A percentile compares a stretch with the other conserved stretches of the same genome.
phyloP scores from a whole-genome alignment of 2,797 vertebrate species.

The Leuciscus waleckii region DNA sequence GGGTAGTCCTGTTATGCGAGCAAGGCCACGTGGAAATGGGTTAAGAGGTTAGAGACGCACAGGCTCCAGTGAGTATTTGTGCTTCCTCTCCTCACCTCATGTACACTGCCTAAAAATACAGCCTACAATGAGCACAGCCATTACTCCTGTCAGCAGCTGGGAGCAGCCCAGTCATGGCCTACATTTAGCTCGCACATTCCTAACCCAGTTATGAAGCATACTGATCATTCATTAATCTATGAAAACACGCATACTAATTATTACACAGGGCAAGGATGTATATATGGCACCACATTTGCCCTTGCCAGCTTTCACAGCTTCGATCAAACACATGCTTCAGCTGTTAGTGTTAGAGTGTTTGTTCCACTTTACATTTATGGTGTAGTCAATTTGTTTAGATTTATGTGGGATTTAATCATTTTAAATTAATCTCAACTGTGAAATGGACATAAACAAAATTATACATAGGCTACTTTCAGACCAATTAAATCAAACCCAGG shows the following conservation, averaged over 20 bases:
- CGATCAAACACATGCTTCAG: neutral
- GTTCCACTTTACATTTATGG: too few species aligned
- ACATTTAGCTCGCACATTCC: slow-evolving; percentile 10
- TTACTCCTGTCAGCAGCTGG: slow-evolving; percentile 25
- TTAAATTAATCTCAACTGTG: too few species aligned
- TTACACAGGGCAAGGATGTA: slow-evolving; percentile 18
- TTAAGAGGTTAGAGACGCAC: slow-evolving; percentile 77
- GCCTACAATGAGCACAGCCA: slow-evolving; percentile 44
- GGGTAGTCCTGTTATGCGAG: slow-evolving; percentile 58
- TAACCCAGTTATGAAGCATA: slow-evolving; percentile 13
- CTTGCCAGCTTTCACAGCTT: slow-evolving; percentile 59
- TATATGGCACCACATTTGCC: slow-evolving; percentile 63
- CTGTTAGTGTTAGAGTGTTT: too few species aligned
- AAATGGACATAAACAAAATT: too few species aligned
- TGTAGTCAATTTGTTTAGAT: too few species aligned
- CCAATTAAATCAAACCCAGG: too few species aligned
- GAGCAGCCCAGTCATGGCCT: slow-evolving; percentile 42
- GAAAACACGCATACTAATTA: slow-evolving; percentile 48
- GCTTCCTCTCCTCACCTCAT: slow-evolving; percentile 60
- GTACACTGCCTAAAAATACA: slow-evolving; percentile 56
- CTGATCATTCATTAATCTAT: slow-evolving; percentile 13
- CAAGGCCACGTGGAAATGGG: slow-evolving; percentile 70
- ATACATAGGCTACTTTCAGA: too few species aligned
- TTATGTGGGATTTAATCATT: too few species aligned
- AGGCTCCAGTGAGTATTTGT: slow-evolving; percentile 65